Evolutionary conservation across 1,140 invertebrate genomes (phyloP), one percentile per base, ranked within the genome.

Genomic region (Tetragnatha versicolor): DNA sequence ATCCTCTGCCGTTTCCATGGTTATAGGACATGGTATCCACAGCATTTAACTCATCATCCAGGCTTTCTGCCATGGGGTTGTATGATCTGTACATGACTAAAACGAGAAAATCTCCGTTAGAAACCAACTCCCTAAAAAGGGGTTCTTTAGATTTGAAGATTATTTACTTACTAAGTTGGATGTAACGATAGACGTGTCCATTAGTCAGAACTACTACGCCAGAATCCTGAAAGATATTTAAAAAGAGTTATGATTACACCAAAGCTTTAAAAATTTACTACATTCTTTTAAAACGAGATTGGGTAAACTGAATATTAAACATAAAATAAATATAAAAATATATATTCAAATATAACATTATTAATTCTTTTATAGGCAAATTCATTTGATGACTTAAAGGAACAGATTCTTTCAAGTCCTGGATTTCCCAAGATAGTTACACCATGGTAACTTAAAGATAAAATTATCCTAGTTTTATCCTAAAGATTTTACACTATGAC

Each of bases 171-270:
- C 84, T 80, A 66, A 81, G 72, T 51, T 83, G 82, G 33, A 82
- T 68, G 25, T 81, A 81, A 39, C 82, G 63, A 29, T 82, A 82
- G 5, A 86, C 86, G 75, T 89, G 87, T 77, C 90, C 92, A 84
- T 94, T 94, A 9, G 92, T 93, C 51, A 94, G 83, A 42, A 95
- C 87, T 5, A 93, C 89, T 2, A 93, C 89, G 55, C 93, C 93
- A 35, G 91, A 90, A 87, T 93, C 92, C 91, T 94, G 45, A 22
- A 58, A 68, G n/a, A 22, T 3, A 55, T 37, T 33, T n/a, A 4
- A 47, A 42, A 91, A 89, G 73, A 2, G n/a, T 60, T 35, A 60
- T 2, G 25, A 42, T 17, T 42, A 7, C 51, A 25, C 22, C 9
- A n/a, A n/a, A n/a, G n/a, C n/a, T n/a, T n/a, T n/a, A n/a, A n/a